phyloP scores from a whole-genome alignment of 1,140 invertebrate species.

The Scaptomyza hsui region DNA sequence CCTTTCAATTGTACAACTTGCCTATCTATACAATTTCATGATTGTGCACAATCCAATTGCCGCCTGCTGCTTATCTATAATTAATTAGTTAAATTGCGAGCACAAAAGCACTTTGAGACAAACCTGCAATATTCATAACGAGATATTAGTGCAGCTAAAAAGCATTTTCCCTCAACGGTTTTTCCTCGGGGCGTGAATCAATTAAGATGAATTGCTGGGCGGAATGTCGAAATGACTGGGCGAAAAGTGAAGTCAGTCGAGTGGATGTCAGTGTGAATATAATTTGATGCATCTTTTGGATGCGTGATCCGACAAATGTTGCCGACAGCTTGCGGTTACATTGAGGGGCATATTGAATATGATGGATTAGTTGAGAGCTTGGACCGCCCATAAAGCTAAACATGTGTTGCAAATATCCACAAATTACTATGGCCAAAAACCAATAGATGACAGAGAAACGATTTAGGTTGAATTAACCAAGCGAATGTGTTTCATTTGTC shows the following conservation, averaged over 20 bases:
- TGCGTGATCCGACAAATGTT: conserved; percentile 39
- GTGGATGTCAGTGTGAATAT: conserved; percentile 32
- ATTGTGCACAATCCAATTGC: conserved; percentile 6
- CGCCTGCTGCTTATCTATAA: conserved; percentile 4
- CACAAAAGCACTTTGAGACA: not conserved
- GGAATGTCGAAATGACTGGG: not conserved
- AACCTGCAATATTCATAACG: too few relatives aligned
- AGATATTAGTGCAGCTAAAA: not conserved
- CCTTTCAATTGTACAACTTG: not conserved
- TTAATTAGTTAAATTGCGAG: conserved; percentile 32
- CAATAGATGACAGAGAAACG: not conserved
- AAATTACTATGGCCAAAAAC: conserved; percentile 24
- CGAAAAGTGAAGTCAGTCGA: conserved; percentile 26
- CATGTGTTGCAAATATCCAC: conserved; percentile 41
- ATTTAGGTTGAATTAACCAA: conserved; percentile 26
- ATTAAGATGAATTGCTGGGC: conserved; percentile 43
- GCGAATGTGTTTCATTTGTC: conserved; percentile 36
- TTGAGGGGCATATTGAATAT: conserved; percentile 4
- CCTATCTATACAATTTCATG: not conserved
- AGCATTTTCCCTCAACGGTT: not conserved
- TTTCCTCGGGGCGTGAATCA: conserved; percentile 40
- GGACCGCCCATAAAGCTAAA: conserved; percentile 24
- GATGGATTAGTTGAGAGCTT: conserved; percentile 28
- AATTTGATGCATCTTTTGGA: conserved; percentile 50
- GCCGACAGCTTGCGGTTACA: conserved; percentile 42